These are phyloP conservation scores for Julus scandinavius DNA, from an alignment of 2,888 invertebrate species.

Conservation along the genomic window DNA sequence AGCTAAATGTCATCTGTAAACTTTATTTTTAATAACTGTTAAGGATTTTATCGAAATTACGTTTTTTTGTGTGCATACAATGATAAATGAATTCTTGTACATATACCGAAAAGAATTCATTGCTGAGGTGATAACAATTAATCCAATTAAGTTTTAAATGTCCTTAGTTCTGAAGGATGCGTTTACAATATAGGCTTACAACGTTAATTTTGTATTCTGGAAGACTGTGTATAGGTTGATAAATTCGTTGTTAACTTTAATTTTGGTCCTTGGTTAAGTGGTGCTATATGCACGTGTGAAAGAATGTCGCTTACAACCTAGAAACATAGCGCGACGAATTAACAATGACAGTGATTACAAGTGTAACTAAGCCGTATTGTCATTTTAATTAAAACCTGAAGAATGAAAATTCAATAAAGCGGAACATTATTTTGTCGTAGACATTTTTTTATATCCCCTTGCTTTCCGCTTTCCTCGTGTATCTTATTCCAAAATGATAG, in stretches of 20 bases:
- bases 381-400: neutral
- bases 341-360: conserved; percentile 16
- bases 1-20: no score
- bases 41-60: no score
- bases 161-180: no score
- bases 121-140: no score
- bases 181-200: no score
- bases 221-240: no score
- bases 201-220: no score
- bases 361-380: neutral
- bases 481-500: neutral
- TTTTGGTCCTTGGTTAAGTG: neutral
- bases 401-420: neutral
- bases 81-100: no score
- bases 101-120: no score
- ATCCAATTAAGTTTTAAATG: no score
- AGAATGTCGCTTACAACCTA: neutral
- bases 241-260: neutral
- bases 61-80: no score
- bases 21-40: no score
- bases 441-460: neutral
- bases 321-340: neutral
- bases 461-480: neutral
- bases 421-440: neutral
- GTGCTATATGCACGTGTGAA: neutral